A percentile compares a stretch with the other conserved stretches of the same genome.
phyloP scores from a whole-genome alignment of 1,140 invertebrate species.

The Dreissena polymorpha region DNA sequence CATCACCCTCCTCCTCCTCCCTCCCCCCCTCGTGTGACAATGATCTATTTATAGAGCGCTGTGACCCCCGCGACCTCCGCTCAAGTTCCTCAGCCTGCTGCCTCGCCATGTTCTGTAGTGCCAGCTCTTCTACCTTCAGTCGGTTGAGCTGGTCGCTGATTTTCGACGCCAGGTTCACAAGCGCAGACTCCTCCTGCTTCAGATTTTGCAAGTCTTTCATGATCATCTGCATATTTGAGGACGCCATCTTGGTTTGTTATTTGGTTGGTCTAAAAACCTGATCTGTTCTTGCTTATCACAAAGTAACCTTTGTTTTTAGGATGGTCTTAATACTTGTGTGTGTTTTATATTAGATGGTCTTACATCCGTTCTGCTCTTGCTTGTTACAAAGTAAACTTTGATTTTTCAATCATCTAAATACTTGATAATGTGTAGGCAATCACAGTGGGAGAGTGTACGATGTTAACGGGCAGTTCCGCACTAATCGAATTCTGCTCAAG shows the following conservation, averaged over 20 bases:
- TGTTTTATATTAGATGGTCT: too few relatives aligned
- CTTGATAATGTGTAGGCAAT: too few relatives aligned
- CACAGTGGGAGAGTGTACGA: too few relatives aligned
- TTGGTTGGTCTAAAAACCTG: too few relatives aligned
- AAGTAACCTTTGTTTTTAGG: too few relatives aligned
- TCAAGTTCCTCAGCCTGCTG: conserved; percentile 44
- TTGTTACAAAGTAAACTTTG: too few relatives aligned
- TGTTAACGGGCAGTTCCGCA: too few relatives aligned
- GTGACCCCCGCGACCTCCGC: conserved; percentile 21
- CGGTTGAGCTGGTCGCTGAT: conserved; percentile 53
- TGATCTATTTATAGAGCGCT: conserved; percentile 38
- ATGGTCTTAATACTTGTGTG: too few relatives aligned
- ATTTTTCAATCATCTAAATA: too few relatives aligned
- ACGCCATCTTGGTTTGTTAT: not conserved
- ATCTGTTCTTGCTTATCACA: too few relatives aligned
- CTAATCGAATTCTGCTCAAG: too few relatives aligned
- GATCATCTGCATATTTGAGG: conserved; percentile 23
- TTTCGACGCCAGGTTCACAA: conserved; percentile 48
- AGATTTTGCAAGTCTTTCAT: conserved; percentile 46
- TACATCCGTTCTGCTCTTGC: too few relatives aligned
- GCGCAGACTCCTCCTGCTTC: conserved; percentile 44
- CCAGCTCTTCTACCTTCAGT: conserved; percentile 49
- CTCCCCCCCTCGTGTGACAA: conserved; percentile 7
- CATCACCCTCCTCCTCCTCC: not conserved
- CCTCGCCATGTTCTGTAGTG: conserved; percentile 43